Conservation (phyloP, 1,140 invertebrate genomes). For the Drosophila ananassae region DNA sequence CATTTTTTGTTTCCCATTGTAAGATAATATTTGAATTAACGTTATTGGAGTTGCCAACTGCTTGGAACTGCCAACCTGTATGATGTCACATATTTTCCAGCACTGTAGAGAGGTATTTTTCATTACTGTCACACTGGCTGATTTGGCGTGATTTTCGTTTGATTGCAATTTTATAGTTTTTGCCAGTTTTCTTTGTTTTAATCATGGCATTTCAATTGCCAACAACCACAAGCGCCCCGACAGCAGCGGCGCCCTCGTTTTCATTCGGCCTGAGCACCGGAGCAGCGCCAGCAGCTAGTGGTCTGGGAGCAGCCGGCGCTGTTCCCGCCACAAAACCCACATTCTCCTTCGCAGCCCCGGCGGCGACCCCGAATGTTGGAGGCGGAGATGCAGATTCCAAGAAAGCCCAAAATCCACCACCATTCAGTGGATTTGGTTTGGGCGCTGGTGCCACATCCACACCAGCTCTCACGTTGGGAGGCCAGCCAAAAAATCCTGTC, state of each 20-base stretch:
- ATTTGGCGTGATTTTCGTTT: constrained; percentile 32
- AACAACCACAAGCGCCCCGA: constrained; percentile 51
- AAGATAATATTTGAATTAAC: background rate
- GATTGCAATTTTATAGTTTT: constrained; percentile 11
- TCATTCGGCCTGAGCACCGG: constrained; percentile 51
- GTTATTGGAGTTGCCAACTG: background rate
- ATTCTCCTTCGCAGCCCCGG: constrained; percentile 60
- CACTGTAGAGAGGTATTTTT: background rate
- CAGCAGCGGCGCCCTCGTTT: constrained; percentile 36
- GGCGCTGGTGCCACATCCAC: constrained; percentile 15
- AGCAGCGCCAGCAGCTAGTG: constrained; percentile 20
- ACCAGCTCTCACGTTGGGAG: constrained; percentile 15
- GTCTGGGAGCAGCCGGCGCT: constrained; percentile 5
- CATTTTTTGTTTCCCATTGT: too few relatives aligned
- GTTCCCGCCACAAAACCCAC: constrained; percentile 54
- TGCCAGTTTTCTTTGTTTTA: background rate
- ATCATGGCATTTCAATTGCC: constrained; percentile 72
- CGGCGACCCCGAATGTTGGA: constrained; percentile 22
- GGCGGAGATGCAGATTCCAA: constrained; percentile 56
- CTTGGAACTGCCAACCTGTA: background rate
- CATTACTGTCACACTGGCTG: background rate
- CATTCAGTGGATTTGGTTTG: constrained; percentile 55
- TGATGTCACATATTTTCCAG: background rate
- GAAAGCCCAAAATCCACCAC: constrained; percentile 53
- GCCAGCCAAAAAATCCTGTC: constrained; percentile 14